phyloP scores from a whole-genome alignment of 2,113 vertebrate genomes.

The Turnix velox region DNA sequence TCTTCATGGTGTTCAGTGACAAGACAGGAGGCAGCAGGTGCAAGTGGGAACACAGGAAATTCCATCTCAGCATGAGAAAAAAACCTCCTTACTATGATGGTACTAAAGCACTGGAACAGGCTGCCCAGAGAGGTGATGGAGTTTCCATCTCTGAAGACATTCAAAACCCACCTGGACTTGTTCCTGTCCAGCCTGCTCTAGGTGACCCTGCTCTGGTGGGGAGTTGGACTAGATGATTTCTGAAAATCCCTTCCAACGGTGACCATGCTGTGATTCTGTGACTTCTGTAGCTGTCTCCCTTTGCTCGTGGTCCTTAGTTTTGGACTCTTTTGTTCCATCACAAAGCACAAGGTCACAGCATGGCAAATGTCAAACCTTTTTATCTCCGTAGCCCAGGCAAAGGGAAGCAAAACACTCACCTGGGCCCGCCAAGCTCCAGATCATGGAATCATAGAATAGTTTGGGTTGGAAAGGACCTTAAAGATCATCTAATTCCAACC shows the following conservation, averaged over 20 bases:
- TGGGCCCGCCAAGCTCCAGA: background rate
- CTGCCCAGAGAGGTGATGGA: no score
- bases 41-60: background rate
- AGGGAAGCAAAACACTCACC: background rate
- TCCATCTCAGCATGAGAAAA: background rate
- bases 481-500: no score
- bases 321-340: background rate
- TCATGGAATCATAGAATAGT: no score
- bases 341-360: background rate
- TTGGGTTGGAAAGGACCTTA: no score
- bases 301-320: accelerated
- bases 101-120: background rate
- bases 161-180: background rate
- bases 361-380: accelerated
- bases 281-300: background rate
- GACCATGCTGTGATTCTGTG: background rate
- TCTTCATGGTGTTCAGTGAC: background rate
- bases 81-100: background rate
- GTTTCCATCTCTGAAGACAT: background rate
- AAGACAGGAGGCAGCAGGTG: background rate
- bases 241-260: background rate
- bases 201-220: background rate
- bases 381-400: background rate
- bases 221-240: background rate
- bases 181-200: background rate